A percentile compares a stretch with the other conserved stretches of the same genome.
Conservation (phyloP, 2,888 invertebrate species). For the Bombyx huttoni region DNA sequence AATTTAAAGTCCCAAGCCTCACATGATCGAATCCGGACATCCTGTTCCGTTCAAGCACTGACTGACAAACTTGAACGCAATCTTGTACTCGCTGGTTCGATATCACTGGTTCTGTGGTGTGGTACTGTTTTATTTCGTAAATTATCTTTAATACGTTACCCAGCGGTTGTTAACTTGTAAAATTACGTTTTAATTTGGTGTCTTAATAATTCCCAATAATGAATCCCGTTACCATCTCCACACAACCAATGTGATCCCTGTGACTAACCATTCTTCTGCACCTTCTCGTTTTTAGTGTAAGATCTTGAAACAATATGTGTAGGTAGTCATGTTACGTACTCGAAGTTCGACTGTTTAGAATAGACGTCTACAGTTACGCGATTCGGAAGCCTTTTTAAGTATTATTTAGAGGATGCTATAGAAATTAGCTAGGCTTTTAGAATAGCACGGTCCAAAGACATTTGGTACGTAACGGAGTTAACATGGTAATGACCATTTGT, state of each 20-base stretch:
- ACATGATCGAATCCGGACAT: slow-evolving; percentile 25
- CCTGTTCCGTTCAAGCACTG: slow-evolving; percentile 42
- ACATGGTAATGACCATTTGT: slow-evolving; percentile 46
- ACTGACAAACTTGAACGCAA: slow-evolving; percentile 43
- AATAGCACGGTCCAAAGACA: slow-evolving; percentile 39
- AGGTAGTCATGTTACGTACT: slow-evolving; percentile 16
- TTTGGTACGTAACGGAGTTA: slow-evolving; percentile 28
- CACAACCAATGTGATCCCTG: slow-evolving; percentile 51
- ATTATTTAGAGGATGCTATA: slow-evolving; percentile 34
- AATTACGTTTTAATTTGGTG: not conserved
- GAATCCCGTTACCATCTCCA: slow-evolving; percentile 42
- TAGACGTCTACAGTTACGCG: slow-evolving; percentile 33
- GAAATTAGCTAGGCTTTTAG: slow-evolving; percentile 46
- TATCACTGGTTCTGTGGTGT: slow-evolving; percentile 44
- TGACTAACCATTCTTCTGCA: slow-evolving; percentile 67
- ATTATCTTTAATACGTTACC: slow-evolving; percentile 21
- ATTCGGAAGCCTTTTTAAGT: slow-evolving; percentile 42
- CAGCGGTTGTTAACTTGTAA: slow-evolving; percentile 1
- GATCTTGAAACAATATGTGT: slow-evolving; percentile 9
- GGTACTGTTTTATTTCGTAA: slow-evolving; percentile 35
- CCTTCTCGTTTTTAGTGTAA: slow-evolving; percentile 18
- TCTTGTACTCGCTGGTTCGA: slow-evolving; percentile 40
- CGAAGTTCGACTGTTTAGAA: slow-evolving; percentile 10
- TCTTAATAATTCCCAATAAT: not conserved
- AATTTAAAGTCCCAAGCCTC: too few relatives aligned